Evolutionary conservation across 2,888 invertebrate species (phyloP), one percentile per base, ranked within the genome.

Genomic region (Heteropelma amictum): DNA sequence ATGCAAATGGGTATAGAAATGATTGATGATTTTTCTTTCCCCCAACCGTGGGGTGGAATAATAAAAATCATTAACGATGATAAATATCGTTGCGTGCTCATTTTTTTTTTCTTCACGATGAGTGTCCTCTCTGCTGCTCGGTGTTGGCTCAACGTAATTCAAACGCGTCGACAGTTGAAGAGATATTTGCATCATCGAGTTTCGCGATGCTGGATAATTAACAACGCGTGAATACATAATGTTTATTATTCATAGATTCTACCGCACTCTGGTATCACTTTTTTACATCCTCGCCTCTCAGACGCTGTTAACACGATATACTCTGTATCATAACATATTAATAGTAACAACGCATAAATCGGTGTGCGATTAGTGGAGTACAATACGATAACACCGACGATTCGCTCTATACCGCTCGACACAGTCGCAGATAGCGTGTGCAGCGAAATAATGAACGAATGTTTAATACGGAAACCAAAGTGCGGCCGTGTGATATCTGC

Each of bases 151-250:
- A 35, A 63, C 45, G 51, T 70, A 63, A 70, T 70, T 70, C 54
- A 70, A 23, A 53, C 45, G 23, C 69, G 61, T 61, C 42, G 70
- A 70, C 61, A 47, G 35, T 28, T 53, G 30, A 17, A 61, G 28
- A 70, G 45, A 28, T 70, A 70, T 53, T 70, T 63, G 53, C 61
- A 70, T 70, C 61, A 28, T 28, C 53, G 40, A n/a, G n/a, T 42
- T 28, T 64, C 35, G 19, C 33, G 45, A 63, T 30, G 42, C 45
- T 17, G 58, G 51, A 51, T 42, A 42, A 64, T 64, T 56, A 71
- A 71, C 49, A 58, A 64, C n/a, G 49, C 58, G 58, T 8, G 51
- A 64, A 40, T n/a, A n/a, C n/a, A n/a, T 17, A 58, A 58, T 64
- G 51, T 54, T 63, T 61, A 23, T 64, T 71, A 56, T 33, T 51